Evolutionary conservation across 1,140 invertebrate species (phyloP), one percentile per base, ranked within the genome.

Genomic region (Drosophila ambigua): DNA sequence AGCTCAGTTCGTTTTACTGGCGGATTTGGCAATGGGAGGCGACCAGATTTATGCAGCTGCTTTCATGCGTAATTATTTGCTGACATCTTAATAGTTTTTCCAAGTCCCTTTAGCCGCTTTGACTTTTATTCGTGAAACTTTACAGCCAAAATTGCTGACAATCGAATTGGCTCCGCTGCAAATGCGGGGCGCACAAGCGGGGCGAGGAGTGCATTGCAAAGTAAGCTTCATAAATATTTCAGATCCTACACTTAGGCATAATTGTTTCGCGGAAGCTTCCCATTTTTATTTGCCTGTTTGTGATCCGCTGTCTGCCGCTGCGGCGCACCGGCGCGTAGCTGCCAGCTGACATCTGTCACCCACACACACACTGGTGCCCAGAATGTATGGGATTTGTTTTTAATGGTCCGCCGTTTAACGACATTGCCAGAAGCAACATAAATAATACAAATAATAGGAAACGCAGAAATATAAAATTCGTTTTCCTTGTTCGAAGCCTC

Each of bases 1-100:
- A 58, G 48, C 58, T 79, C 62, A 81, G 72, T 79, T 72, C 83
- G 67, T 77, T 88, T 87, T 88, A 83, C 79, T 88, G 72, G 72
- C 43, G 79, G 83, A 88, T 88, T 88, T 88, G 72, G 83, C 79
- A 71, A 77, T 77, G 66, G 67, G 67, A 71, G 52, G 61, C 66
- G 57, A 63, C 59, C 76, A 77, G 84, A 88, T 88, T 88, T 88
- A 88, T 88, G 72, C 79, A 82, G 53, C 64, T 83, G 61, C 79
- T 62, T 60, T 78, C 72, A 87, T 72, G 78, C 79, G 62, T 88
- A 88, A 88, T 88, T 88, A 88, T 88, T 88, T 88, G 83, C 84
- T 88, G 83, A 88, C 83, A 88, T 73, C 78, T 88, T 83, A 88
- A 88, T 88, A 88, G 83, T 88, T 88, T 87, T 83, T 48, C 24